A percentile compares a stretch with the other conserved stretches of the same genome.
Evolutionary conservation across 1,140 invertebrate genomes (phyloP).

Genomic region (Heliconius himera): DNA sequence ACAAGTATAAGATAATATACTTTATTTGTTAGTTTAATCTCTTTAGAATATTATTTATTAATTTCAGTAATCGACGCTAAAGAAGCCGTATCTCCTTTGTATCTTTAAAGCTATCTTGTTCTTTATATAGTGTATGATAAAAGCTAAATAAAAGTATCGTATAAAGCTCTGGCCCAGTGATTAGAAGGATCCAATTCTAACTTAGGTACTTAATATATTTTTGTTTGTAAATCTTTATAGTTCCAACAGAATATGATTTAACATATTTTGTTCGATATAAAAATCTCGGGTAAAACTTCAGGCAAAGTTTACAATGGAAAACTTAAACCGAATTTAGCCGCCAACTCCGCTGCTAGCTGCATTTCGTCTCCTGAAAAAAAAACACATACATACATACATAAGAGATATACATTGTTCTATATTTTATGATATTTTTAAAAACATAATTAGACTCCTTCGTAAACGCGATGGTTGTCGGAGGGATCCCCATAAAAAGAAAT

Average conservation of each 20-base stretch:
- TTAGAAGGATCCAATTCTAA: not conserved
- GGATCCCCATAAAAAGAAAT: no score
- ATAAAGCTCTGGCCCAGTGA: not conserved
- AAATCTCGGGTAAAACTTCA: not conserved
- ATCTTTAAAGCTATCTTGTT: constrained; percentile 10
- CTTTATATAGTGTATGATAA: constrained; percentile 1
- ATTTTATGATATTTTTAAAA: no score
- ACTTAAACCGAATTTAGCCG: constrained; percentile 39
- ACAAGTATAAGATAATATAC: not conserved
- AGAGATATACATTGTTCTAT: no score
- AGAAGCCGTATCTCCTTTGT: not conserved
- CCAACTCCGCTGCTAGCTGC: constrained; percentile 49
- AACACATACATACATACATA: not conserved
- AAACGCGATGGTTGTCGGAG: no score
- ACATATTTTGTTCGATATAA: constrained; percentile 5
- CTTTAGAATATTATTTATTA: constrained; percentile 6
- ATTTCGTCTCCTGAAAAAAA: constrained; percentile 54
- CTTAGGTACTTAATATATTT: not conserved
- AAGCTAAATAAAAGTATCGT: not conserved
- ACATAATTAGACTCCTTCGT: no score
- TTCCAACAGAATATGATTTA: constrained; percentile 4
- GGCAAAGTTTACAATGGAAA: not conserved
- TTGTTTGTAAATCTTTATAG: constrained; percentile 4
- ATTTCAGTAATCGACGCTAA: not conserved
- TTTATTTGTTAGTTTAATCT: not conserved